These are phyloP conservation scores for Sarcophilus harrisii DNA, from an alignment of 2,797 vertebrate species.

Conservation along the genomic window DNA sequence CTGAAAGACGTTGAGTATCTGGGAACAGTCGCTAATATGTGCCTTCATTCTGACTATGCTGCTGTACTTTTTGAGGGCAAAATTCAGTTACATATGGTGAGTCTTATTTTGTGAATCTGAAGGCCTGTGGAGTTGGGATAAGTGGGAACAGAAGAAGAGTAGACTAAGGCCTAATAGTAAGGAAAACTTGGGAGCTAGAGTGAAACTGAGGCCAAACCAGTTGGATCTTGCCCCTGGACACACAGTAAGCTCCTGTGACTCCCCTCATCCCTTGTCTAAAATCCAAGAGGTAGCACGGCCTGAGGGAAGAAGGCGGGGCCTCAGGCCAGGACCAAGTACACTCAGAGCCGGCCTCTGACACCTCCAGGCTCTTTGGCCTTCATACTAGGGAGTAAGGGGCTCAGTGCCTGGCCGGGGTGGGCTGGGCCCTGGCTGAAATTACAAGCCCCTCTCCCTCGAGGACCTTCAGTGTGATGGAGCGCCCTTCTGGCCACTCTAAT, in stretches of 20 bases:
- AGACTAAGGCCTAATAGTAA: neutral
- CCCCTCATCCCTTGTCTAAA: neutral
- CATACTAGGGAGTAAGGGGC: neutral
- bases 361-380: neutral
- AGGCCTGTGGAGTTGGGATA: constrained; percentile 13
- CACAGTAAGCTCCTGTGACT: neutral
- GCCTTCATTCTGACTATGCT: constrained; percentile 95
- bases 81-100: constrained; percentile 97
- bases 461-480: neutral
- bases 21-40: constrained; percentile 94
- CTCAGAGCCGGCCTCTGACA: neutral
- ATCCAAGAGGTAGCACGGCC: neutral
- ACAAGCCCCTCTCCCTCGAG: neutral
- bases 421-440: neutral
- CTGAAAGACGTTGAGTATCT: constrained; percentile 96
- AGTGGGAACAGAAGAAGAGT: neutral
- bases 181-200: neutral
- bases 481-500: neutral
- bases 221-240: neutral
- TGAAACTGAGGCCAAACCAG: neutral
- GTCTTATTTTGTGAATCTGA: constrained; percentile 59
- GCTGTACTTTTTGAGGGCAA: constrained; percentile 97
- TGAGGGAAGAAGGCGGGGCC: neutral
- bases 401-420: no score
- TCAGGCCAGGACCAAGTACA: neutral